Evolutionary conservation across 2,797 vertebrate species (phyloP).

Genomic region (Sebastes vulpes): DNA sequence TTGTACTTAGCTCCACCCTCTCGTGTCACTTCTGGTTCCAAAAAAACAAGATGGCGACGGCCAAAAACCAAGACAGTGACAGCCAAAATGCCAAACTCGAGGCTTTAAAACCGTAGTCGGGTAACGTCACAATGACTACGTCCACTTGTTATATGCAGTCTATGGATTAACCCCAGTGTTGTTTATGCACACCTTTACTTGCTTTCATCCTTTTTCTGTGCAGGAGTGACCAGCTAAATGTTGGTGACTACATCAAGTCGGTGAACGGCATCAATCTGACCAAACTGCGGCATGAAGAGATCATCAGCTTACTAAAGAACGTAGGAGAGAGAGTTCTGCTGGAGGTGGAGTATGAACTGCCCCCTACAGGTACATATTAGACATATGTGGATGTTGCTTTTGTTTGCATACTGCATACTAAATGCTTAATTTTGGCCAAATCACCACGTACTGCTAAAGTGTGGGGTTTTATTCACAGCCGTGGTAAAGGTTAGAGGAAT

Average conservation of each 20-base stretch:
- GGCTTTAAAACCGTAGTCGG: not conserved
- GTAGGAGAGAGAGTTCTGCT: slow-evolving; percentile 96
- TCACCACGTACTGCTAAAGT: no score
- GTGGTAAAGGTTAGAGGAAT: not conserved
- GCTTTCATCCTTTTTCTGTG: not conserved
- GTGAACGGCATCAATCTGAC: slow-evolving; percentile 97
- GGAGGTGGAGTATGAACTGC: slow-evolving; percentile 98
- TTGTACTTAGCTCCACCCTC: not conserved
- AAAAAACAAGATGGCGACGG: not conserved
- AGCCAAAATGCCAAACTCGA: not conserved
- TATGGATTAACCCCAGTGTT: not conserved
- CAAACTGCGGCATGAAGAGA: slow-evolving; percentile 95
- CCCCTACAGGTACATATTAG: slow-evolving; percentile 88
- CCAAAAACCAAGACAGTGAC: not conserved
- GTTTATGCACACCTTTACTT: not conserved
- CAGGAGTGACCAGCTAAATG: slow-evolving; percentile 96
- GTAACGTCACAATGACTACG: not conserved
- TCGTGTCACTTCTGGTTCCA: not conserved
- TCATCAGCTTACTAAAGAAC: slow-evolving; percentile 96
- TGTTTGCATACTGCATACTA: no score
- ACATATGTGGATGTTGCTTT: no score
- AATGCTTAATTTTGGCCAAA: no score
- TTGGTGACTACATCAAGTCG: slow-evolving; percentile 97
- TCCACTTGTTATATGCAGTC: not conserved
- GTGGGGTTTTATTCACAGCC: no score